Base-by-base conservation (phyloP, 2,888 invertebrate species). In the Invenusta paracnida region DNA sequence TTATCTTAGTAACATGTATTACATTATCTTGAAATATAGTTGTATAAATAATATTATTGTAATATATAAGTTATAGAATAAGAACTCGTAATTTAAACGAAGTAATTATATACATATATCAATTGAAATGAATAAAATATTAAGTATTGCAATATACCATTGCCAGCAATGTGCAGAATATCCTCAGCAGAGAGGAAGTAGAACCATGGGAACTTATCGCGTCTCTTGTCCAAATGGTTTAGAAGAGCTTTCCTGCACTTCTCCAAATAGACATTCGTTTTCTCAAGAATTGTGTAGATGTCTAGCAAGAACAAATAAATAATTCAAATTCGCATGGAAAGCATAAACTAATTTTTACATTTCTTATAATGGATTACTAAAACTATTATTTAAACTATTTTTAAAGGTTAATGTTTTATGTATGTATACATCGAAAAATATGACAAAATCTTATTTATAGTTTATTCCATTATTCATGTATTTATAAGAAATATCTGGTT, bases 121-220 rank as follows among this genome's bases (percentile, higher is more conserved):
- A 5, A 73, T 73, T 73, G 13, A 25, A 25, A 73, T 73, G 23
- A n/a, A n/a, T n/a, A n/a, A n/a, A n/a, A n/a, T n/a, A n/a, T n/a
- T n/a, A n/a, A n/a, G n/a, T n/a, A n/a, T n/a, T n/a, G n/a, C n/a
- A n/a, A n/a, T 17, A 11, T 48, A 48, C 48, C 17, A 48, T 48
- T 48, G 48, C 91, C 90, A 83, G 91, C 89, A 87, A 91, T 89
- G 86, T 90, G 90, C 11, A 91, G 88, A 0, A 91, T 90, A 87
- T 91, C 91, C 87, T 90, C 90, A 88, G 90, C 89, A 13, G 91
- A 90, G 83, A 91, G 89, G 88, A 91, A 91, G 89, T 90, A 91
- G 88, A 91, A 91, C 82, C 91, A 87, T 1, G 91, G 90, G 87
- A 91, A 91, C 73, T 90, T 89, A 86, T 90, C 89, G 29, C 90